phyloP scores from a whole-genome alignment of 2,797 vertebrate genomes.

The Gouania willdenowi region DNA sequence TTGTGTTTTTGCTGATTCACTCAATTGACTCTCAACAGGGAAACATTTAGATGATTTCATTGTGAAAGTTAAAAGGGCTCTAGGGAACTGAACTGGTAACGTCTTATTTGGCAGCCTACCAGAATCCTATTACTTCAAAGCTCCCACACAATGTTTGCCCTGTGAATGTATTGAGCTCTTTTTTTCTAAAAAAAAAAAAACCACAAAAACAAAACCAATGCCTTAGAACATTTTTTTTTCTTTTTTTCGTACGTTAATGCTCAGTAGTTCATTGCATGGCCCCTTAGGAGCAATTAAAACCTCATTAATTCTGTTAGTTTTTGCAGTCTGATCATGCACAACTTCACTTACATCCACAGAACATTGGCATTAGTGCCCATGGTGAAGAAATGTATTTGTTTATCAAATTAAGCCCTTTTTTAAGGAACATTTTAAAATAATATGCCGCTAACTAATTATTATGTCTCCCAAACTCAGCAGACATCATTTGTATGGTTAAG shows the following conservation, averaged over 20 bases:
- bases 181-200: slow-evolving; percentile 27
- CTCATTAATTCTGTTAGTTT: slow-evolving; percentile 59
- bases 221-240: slow-evolving; percentile 28
- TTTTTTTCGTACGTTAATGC: no score
- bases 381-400: slow-evolving; percentile 53
- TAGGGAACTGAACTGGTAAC: slow-evolving; percentile 24
- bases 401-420: slow-evolving; percentile 42
- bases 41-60: slow-evolving; percentile 37
- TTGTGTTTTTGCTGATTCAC: slow-evolving; percentile 39
- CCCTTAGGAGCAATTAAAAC: slow-evolving; percentile 48
- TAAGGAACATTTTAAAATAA: slow-evolving; percentile 38
- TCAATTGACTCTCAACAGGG: slow-evolving; percentile 32
- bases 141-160: not conserved
- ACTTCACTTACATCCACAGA: slow-evolving; percentile 45
- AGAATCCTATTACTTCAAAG: not conserved
- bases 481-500: slow-evolving; percentile 60
- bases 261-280: slow-evolving; percentile 36
- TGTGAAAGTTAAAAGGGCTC: slow-evolving; percentile 29
- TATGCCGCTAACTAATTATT: slow-evolving; percentile 44
- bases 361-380: slow-evolving; percentile 25
- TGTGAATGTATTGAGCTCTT: no score
- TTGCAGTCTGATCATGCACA: slow-evolving; percentile 45
- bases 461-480: slow-evolving; percentile 34
- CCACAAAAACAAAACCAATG: slow-evolving; percentile 22
- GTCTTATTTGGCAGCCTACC: slow-evolving; percentile 27